Evolutionary conservation across 2,888 invertebrate genomes (phyloP), one percentile per base, ranked within the genome.

Genomic region (Chouioia cunea): DNA sequence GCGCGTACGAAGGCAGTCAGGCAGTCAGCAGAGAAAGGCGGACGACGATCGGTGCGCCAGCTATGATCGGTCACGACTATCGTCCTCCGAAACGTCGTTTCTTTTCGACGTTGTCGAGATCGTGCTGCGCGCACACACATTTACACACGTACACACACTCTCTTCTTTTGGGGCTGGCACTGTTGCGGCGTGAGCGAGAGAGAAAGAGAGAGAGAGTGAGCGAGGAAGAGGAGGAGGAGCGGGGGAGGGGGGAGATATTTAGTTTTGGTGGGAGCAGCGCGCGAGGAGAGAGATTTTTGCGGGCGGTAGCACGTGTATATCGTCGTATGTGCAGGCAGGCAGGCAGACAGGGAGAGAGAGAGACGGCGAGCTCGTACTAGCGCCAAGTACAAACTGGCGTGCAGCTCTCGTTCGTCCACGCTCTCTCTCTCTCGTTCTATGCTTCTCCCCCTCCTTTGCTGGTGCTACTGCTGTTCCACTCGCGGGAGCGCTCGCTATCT

Each of bases 1-100:
- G 18, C 20, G 22, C 53, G 22, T 4, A 12, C 14, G 53, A 53
- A 20, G 20, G 50, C 50, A 50, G 20, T 20, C 2, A 50, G n/a
- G 16, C 50, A 50, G n/a, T n/a, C n/a, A n/a, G n/a, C n/a, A n/a
- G n/a, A n/a, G n/a, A n/a, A n/a, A n/a, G n/a, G n/a, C n/a, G n/a
- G 48, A 50, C 18, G 16, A 20, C 84, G 85, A 85, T 84, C 84
- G 83, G 79, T 83, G 82, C 83, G 83, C 84, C 83, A 85, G 85
- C 85, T 84, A 85, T 84, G 84, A 84, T 85, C 85, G 85, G 83
- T 83, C 82, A 82, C 84, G 83, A 84, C 85, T 84, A 84, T 84
- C 78, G 77, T 76, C 83, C 84, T 81, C 81, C 80, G 83, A 83
- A 84, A 83, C 83, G 83, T 82, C 83, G 84, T 84, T 84, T 85